Evolutionary conservation across 2,888 invertebrate genomes (phyloP).

Genomic region (Corbicula japonica): DNA sequence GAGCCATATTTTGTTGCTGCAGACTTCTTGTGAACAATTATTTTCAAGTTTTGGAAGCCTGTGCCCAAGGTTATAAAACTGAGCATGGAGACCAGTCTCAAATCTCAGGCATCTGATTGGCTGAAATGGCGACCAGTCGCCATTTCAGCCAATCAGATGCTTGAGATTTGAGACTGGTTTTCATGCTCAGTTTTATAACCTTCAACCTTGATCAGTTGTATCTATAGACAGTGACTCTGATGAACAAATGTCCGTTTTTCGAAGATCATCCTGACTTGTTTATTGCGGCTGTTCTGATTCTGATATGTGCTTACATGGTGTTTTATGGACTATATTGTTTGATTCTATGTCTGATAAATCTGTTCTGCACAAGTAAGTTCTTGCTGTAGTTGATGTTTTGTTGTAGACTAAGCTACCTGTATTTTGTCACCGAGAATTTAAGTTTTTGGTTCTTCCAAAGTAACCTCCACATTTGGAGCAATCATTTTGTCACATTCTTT

Average conservation of each 20-base stretch:
- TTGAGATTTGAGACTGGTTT: no score
- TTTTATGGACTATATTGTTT: slow-evolving; percentile 78
- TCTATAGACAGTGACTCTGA: slow-evolving; percentile 47
- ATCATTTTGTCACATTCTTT: no score
- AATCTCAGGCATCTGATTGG: no score
- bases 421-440: neutral
- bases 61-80: no score
- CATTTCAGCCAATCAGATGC: no score
- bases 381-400: no score
- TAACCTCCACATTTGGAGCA: no score
- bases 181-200: no score
- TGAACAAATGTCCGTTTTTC: slow-evolving; percentile 82
- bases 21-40: neutral
- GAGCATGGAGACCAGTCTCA: no score
- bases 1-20: neutral
- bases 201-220: no score
- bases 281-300: slow-evolving; percentile 67
- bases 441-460: no score
- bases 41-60: neutral
- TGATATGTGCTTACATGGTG: slow-evolving; percentile 73
- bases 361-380: slow-evolving; percentile 59
- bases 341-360: slow-evolving; percentile 70
- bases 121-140: no score
- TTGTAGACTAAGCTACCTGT: neutral
- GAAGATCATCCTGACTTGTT: slow-evolving; percentile 81